These are phyloP conservation scores for Gryllus longicercus DNA, from an alignment of 2,888 invertebrate genomes.

Conservation along the genomic window DNA sequence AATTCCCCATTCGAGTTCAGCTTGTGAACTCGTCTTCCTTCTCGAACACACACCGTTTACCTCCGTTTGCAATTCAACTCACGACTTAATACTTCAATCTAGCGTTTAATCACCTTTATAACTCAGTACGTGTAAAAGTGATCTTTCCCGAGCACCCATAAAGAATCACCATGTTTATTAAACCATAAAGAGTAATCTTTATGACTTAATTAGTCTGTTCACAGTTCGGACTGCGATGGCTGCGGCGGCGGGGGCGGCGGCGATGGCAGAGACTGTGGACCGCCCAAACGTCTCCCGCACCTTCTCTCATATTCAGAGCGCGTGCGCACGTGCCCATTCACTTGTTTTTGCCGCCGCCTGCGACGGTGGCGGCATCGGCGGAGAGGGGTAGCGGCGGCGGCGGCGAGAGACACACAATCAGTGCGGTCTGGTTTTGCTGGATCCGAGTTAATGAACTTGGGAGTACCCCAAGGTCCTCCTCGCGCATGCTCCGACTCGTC, in stretches of 20 bases:
- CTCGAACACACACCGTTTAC: no score
- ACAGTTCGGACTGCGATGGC: not conserved
- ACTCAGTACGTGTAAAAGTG: not conserved
- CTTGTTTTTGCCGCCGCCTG: not conserved
- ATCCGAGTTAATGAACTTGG: not conserved
- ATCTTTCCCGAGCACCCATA: not conserved
- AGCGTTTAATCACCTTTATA: not conserved
- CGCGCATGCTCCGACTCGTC: no score
- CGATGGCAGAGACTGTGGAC: no score
- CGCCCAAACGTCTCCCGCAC: no score
- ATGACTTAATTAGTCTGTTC: conserved; percentile 6
- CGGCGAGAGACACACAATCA: not conserved
- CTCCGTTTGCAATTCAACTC: not conserved
- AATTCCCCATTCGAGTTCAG: no score
- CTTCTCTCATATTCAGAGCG: not conserved
- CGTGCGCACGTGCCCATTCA: not conserved
- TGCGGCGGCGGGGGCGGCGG: no score
- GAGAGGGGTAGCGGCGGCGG: no score
- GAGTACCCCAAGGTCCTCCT: no score
- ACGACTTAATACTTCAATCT: not conserved
- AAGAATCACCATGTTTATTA: not conserved
- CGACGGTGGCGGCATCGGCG: not conserved
- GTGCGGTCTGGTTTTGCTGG: not conserved
- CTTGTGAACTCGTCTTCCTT: no score
- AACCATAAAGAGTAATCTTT: conserved; percentile 17